Evolutionary conservation across 2,888 invertebrate species (phyloP), one percentile per base, ranked within the genome.

Genomic region (Furcula furcula): DNA sequence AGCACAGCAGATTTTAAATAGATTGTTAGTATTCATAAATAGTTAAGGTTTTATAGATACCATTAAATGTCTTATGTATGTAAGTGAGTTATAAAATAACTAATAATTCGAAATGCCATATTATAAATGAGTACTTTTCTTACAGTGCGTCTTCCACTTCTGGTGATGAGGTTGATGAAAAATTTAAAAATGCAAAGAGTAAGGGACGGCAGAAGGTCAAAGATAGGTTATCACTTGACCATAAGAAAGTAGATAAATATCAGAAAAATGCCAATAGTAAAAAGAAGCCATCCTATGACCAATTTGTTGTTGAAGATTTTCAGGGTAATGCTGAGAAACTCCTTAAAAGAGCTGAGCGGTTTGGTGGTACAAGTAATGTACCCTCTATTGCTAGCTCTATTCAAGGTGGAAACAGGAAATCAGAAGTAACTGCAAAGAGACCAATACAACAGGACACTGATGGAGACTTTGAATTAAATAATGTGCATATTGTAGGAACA

Each of bases 401-500:
- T 21, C 86, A 86, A 59, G 65, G 67, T 42, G 73, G 68, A 45
- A 68, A 42, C 36, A 75, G 67, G 36, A 81, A 65, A 43, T 38
- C 55, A 29, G 88, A 89, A 46, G 74, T 76, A 22, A 64, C 61
- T 34, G 34, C 59, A 9, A 79, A 67, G 31, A 82, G 66, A 49
- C 65, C 71, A 7, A 79, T 90, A 20, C 74, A 91, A 46, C 92
- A 93, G 50, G 94, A 93, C 57, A 78, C 83, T 40, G 90, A 92
- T 47, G 91, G 92, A 43, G 94, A 95, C 64, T 93, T 96, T 85
- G 97, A 97, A 84, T 92, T 96, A 84, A 92, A 93, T 58, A 94
- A 94, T 74, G 92, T 95, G 81, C 97, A 97, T 78, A 95, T 99
- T 70, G 94, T 98, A 55, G 99, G 99, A 47, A 97, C 97, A 11